phyloP scores from a whole-genome alignment of 2,888 invertebrate species.

The Meghimatium bilineatum region DNA sequence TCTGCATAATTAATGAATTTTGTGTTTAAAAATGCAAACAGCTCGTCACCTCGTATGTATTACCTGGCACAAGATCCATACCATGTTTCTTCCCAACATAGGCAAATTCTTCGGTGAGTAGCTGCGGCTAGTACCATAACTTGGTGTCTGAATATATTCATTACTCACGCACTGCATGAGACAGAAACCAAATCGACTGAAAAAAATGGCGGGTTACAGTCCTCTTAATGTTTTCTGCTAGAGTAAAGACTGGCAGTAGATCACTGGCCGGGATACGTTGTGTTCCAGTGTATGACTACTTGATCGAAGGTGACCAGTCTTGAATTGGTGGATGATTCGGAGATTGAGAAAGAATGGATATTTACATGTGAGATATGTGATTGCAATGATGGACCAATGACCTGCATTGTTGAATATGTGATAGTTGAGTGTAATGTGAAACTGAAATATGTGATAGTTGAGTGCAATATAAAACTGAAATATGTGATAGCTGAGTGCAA shows the following conservation, averaged over 20 bases:
- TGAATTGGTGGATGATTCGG: neutral
- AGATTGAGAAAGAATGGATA: neutral
- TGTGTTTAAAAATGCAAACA: no score
- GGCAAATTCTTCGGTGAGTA: neutral
- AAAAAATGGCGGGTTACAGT: constrained; percentile 5
- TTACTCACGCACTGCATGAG: constrained; percentile 19
- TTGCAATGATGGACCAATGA: neutral
- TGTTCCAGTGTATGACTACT: constrained; percentile 3
- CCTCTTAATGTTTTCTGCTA: constrained; percentile 38
- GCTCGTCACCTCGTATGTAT: no score
- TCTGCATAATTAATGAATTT: no score
- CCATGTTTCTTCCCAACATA: no score
- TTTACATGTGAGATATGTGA: neutral
- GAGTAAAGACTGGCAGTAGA: constrained; percentile 9
- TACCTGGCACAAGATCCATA: no score
- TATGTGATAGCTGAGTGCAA: no score
- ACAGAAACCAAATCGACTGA: constrained; percentile 30
- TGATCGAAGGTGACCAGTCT: neutral
- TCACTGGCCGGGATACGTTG: neutral
- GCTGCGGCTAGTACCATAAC: neutral
- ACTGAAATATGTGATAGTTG: no score
- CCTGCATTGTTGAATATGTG: neutral
- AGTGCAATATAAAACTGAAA: no score
- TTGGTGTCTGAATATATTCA: constrained; percentile 16
- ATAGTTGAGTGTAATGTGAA: no score